Percentiles rank a stretch among this genome's conserved stretches.
Evolutionary conservation across 1,140 invertebrate species (phyloP).

Genomic region (Drosophila hydei): DNA sequence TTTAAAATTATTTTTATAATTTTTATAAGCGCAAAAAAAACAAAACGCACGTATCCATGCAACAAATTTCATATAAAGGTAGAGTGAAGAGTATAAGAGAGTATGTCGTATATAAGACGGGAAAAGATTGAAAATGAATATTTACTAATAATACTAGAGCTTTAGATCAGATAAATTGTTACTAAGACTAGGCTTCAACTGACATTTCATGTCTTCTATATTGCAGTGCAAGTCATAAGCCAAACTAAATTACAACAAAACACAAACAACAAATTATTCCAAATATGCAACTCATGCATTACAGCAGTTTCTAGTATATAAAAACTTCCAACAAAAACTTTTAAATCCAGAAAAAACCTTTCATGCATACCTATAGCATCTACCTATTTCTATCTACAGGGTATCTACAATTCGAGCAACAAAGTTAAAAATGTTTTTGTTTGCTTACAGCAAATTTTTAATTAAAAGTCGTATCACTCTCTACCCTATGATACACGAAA

Average conservation of each 20-base stretch:
- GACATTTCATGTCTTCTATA: too few relatives aligned
- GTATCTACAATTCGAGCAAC: not conserved
- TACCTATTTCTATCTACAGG: not conserved
- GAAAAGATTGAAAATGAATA: not conserved
- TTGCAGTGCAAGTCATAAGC: too few relatives aligned
- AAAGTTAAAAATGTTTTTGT: not conserved
- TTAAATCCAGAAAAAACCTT: too few relatives aligned
- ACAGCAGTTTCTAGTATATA: too few relatives aligned
- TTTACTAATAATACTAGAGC: not conserved
- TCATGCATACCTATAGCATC: too few relatives aligned
- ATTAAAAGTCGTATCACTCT: not conserved
- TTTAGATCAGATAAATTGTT: too few relatives aligned
- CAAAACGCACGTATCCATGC: constrained; percentile 7
- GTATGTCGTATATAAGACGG: not conserved
- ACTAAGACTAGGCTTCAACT: too few relatives aligned
- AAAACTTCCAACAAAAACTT: too few relatives aligned
- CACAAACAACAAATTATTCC: too few relatives aligned
- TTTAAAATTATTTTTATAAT: constrained; percentile 68
- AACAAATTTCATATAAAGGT: not conserved
- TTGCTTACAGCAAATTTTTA: not conserved
- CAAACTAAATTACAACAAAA: too few relatives aligned
- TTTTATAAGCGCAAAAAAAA: constrained; percentile 32
- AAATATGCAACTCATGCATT: too few relatives aligned
- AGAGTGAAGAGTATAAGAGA: not conserved
- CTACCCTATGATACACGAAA: not conserved